Conservation (phyloP, 2,113 vertebrate genomes). For the Antigone vipio region DNA sequence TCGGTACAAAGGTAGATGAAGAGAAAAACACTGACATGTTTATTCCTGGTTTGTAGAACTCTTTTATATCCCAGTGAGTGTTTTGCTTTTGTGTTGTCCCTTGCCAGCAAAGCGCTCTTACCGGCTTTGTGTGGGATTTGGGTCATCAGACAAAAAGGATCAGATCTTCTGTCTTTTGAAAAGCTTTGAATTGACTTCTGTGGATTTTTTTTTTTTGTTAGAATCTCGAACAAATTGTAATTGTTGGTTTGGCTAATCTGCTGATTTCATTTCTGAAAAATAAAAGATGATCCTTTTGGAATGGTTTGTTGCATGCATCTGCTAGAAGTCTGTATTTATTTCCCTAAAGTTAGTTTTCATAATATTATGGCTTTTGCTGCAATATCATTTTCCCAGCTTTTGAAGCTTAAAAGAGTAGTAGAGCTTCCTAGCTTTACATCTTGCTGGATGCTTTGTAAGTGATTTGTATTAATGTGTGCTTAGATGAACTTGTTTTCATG, state of each 20-base stretch:
- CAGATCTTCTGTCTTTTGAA: not conserved
- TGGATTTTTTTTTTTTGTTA: not conserved
- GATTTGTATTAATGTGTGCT: not conserved
- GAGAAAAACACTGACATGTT: not conserved
- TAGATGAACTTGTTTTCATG: not conserved
- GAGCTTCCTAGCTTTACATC: not conserved
- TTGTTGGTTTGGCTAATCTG: not conserved
- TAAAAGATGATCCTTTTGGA: not conserved
- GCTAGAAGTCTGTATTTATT: not conserved
- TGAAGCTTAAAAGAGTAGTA: not conserved
- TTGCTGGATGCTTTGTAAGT: not conserved
- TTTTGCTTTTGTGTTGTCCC: not conserved
- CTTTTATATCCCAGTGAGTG: accelerated
- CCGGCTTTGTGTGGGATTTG: not conserved
- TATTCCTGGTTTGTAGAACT: not conserved
- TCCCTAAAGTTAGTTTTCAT: not conserved
- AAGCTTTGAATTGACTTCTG: not conserved
- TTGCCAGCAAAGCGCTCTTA: not conserved
- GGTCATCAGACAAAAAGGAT: not conserved
- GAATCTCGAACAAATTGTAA: not conserved
- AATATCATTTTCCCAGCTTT: not conserved
- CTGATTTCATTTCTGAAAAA: not conserved
- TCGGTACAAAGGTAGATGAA: not conserved
- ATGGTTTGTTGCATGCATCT: not conserved
- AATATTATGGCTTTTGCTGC: not conserved